Percentiles rank a stretch among this genome's conserved stretches.
Evolutionary conservation across 1,140 invertebrate genomes (phyloP).

Genomic region (Helicoverpa zea): DNA sequence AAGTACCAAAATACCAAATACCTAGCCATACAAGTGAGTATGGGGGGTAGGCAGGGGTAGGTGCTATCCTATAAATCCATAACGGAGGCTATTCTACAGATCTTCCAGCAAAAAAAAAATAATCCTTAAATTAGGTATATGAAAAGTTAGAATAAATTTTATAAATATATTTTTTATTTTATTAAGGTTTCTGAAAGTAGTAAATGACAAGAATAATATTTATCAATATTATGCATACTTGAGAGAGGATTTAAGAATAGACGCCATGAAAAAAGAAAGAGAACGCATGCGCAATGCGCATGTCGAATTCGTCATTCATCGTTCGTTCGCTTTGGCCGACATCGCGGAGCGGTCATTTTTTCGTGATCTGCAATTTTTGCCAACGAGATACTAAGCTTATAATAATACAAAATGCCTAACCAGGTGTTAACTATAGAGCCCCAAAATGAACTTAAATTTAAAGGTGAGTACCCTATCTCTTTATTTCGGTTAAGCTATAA

Average conservation of each 20-base stretch:
- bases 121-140: too few species aligned
- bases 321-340: conserved; percentile 81
- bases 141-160: neutral
- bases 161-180: neutral
- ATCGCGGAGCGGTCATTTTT: conserved; percentile 73
- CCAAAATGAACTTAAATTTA: conserved; percentile 91
- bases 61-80: conserved; percentile 1
- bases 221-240: neutral
- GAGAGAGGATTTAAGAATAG: conserved; percentile 6
- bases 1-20: neutral
- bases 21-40: neutral
- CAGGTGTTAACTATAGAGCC: conserved; percentile 92
- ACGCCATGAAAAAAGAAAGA: conserved; percentile 64
- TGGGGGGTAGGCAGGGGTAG: neutral
- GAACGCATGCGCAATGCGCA: conserved; percentile 72
- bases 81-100: conserved; percentile 10
- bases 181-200: neutral
- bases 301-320: conserved; percentile 78
- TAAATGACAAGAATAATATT: neutral
- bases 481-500: conserved; percentile 60
- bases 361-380: conserved; percentile 74
- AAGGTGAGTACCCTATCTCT: conserved; percentile 87
- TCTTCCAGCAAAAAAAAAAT: neutral
- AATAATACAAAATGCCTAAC: conserved; percentile 85
- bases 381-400: conserved; percentile 65